phyloP scores from a whole-genome alignment of 2,113 vertebrate species.

The Pandion haliaetus region DNA sequence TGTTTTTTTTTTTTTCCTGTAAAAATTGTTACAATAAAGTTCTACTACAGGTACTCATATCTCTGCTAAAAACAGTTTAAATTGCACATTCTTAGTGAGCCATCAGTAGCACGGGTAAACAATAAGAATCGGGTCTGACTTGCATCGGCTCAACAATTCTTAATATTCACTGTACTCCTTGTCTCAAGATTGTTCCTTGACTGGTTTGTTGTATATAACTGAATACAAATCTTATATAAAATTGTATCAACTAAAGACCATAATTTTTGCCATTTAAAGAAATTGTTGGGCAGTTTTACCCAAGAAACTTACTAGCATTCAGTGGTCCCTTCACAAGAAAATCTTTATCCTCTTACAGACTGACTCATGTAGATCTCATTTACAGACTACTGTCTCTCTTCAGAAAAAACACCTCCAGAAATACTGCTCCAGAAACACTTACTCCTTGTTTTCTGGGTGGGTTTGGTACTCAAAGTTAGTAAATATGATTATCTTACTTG shows the following conservation, averaged over 20 bases:
- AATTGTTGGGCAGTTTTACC: not conserved
- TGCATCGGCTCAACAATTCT: not conserved
- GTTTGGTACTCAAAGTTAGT: not conserved
- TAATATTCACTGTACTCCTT: not conserved
- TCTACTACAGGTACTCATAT: not conserved
- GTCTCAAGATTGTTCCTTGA: not conserved
- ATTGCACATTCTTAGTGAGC: not conserved
- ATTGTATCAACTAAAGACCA: not conserved
- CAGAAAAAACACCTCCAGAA: not conserved
- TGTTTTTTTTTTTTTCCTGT: not conserved
- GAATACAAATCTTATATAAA: not conserved
- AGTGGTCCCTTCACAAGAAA: not conserved
- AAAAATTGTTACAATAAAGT: not conserved
- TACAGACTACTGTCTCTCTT: not conserved
- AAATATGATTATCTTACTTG: not conserved
- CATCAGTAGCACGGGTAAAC: not conserved
- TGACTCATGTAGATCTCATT: not conserved
- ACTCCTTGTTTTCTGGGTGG: not conserved
- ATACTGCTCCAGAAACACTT: not conserved
- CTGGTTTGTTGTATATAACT: not conserved
- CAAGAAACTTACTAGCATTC: not conserved
- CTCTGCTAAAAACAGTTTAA: not conserved
- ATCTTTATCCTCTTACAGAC: not conserved
- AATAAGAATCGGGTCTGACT: not conserved
- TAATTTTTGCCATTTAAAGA: not conserved